Percentiles rank a stretch among this genome's conserved stretches.
phyloP scores from a whole-genome alignment of 2,888 invertebrate genomes.

The Clitarchus hookeri region DNA sequence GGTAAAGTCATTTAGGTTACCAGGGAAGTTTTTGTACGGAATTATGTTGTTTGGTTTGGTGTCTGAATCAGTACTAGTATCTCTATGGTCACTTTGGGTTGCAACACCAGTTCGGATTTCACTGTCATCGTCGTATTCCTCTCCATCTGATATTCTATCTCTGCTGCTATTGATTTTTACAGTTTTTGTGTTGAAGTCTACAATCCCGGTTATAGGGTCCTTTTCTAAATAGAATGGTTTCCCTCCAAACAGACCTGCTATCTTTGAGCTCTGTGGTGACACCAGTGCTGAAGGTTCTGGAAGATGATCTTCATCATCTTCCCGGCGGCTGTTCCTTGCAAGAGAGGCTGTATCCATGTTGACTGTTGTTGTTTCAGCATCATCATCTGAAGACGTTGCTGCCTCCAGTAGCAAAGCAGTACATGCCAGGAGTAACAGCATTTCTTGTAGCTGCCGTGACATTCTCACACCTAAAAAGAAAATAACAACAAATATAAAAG shows the following conservation, averaged over 20 bases:
- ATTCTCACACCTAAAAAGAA: background rate
- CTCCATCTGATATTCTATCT: constrained; percentile 47
- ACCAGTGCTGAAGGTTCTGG: constrained; percentile 23
- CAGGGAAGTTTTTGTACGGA: constrained; percentile 25
- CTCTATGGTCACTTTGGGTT: constrained; percentile 53
- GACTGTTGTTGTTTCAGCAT: background rate
- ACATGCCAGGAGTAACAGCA: background rate
- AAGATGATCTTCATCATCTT: constrained; percentile 10
- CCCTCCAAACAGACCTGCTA: constrained; percentile 56
- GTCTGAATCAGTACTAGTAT: constrained; percentile 52
- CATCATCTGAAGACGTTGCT: background rate
- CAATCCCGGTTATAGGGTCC: constrained; percentile 68
- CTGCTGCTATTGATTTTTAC: constrained; percentile 42
- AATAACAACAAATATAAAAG: background rate
- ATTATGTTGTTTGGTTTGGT: constrained; percentile 62
- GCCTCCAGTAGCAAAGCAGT: background rate
- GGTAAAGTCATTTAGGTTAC: constrained; percentile 35
- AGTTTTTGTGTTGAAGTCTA: constrained; percentile 64
- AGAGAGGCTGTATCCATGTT: background rate
- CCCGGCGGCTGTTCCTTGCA: background rate
- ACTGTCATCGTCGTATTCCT: constrained; percentile 48
- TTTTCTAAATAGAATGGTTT: constrained; percentile 72
- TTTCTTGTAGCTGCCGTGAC: background rate
- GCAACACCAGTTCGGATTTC: constrained; percentile 41
- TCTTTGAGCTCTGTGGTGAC: constrained; percentile 18